phyloP scores from a whole-genome alignment of 2,797 vertebrate genomes.

The Ibycter americanus region DNA sequence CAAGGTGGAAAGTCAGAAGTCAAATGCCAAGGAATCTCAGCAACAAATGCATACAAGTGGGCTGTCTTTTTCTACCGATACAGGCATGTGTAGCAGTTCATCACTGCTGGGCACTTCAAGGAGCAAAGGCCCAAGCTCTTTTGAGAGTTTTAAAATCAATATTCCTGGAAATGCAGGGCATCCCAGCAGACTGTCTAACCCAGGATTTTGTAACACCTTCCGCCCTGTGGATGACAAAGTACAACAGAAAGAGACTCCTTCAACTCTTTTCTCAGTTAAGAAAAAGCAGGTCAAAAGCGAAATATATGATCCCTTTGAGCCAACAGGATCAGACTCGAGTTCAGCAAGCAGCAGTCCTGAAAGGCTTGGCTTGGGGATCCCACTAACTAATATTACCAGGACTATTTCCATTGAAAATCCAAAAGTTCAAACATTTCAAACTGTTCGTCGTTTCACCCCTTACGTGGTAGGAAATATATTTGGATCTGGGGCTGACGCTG shows the following conservation, averaged over 20 bases:
- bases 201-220: constrained; percentile 76
- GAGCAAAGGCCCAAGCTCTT: constrained; percentile 73
- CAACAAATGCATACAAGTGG: constrained; percentile 43
- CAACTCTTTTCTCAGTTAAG: constrained; percentile 63
- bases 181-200: constrained; percentile 74
- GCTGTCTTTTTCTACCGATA: constrained; percentile 18
- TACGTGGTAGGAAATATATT: constrained; percentile 52
- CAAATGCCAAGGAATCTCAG: constrained; percentile 67
- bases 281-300: constrained; percentile 82
- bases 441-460: constrained; percentile 78
- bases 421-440: constrained; percentile 62
- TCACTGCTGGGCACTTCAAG: background rate
- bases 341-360: constrained; percentile 82
- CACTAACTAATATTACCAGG: constrained; percentile 73
- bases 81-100: constrained; percentile 37
- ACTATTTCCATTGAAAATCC: constrained; percentile 76
- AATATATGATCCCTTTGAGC: constrained; percentile 95
- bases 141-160: constrained; percentile 92
- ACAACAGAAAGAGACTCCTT: constrained; percentile 71
- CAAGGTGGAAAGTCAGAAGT: constrained; percentile 72
- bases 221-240: constrained; percentile 76
- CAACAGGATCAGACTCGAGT: constrained; percentile 90
- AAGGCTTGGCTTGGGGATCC: constrained; percentile 55
- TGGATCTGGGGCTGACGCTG: constrained; percentile 43
- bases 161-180: constrained; percentile 87